phyloP scores from a whole-genome alignment of 64 coral and sea anemone species.

The Anthopleura sola region DNA sequence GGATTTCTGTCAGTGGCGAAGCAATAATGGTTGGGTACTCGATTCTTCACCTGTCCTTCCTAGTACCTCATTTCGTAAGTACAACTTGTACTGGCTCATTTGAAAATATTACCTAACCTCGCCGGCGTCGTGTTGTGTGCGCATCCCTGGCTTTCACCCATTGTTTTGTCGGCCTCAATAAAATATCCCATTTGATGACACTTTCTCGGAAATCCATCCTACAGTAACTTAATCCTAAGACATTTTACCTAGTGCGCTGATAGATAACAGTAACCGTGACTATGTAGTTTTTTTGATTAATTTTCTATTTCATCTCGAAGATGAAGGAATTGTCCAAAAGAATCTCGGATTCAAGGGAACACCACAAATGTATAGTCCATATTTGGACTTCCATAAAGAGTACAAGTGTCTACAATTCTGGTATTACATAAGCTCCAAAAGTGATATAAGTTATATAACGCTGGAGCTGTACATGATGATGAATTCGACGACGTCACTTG shows the following conservation, averaged over 20 bases:
- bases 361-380: not conserved
- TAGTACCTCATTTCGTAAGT: not conserved
- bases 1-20: conserved; percentile 13
- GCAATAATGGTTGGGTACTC: not conserved
- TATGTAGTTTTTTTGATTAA: not conserved
- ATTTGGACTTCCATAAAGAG: not conserved
- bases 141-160: no score
- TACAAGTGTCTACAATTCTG: conserved; percentile 18
- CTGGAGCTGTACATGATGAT: not conserved
- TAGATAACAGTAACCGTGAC: no score
- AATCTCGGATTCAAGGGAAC: not conserved
- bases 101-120: no score
- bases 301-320: not conserved
- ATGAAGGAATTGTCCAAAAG: not conserved
- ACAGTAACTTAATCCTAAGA: no score
- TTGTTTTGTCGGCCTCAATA: no score
- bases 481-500: not conserved
- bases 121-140: no score
- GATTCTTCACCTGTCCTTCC: not conserved
- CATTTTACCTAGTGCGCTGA: no score
- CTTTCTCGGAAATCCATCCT: no score
- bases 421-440: not conserved
- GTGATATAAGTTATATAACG: not conserved
- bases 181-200: no score
- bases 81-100: not conserved